Evolutionary conservation across 2,888 invertebrate genomes (phyloP).

Genomic region (Epinotia brunnichana): DNA sequence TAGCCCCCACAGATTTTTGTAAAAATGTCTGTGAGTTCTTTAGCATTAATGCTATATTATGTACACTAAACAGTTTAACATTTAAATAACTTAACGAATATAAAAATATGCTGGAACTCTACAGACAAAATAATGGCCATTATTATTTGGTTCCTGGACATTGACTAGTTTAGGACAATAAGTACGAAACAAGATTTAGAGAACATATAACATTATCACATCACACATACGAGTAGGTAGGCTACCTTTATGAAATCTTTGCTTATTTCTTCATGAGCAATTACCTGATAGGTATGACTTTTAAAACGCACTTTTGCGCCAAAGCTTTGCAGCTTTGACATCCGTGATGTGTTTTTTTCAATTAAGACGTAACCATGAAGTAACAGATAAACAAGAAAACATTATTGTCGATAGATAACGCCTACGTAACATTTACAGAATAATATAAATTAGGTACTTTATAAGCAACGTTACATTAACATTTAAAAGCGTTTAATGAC

Average conservation of each 20-base stretch:
- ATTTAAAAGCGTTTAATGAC: slow-evolving; percentile 24
- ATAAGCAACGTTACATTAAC: slow-evolving; percentile 30
- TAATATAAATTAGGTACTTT: slow-evolving; percentile 22
- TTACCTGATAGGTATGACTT: neutral
- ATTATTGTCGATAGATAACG: slow-evolving; percentile 40
- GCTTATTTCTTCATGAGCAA: neutral
- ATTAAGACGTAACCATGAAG: no score
- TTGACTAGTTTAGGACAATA: slow-evolving; percentile 6
- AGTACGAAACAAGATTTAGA: neutral
- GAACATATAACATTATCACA: neutral
- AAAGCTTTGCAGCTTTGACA: neutral
- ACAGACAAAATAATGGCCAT: slow-evolving; percentile 45
- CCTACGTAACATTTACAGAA: slow-evolving; percentile 33
- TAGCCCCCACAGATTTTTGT: neutral
- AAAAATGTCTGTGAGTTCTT: slow-evolving; percentile 13
- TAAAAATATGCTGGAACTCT: slow-evolving; percentile 13
- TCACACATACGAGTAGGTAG: neutral
- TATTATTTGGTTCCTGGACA: slow-evolving; percentile 28
- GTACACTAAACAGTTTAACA: slow-evolving; percentile 8
- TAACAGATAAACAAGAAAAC: slow-evolving; percentile 23
- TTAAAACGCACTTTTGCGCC: neutral
- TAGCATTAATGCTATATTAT: slow-evolving; percentile 13
- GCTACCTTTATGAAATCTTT: neutral
- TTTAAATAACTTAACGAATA: slow-evolving; percentile 36
- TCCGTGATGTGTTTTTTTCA: neutral